Evolutionary conservation across 2,113 vertebrate species (phyloP), one percentile per base, ranked within the genome.

Genomic region (Elgaria multicarinata): DNA sequence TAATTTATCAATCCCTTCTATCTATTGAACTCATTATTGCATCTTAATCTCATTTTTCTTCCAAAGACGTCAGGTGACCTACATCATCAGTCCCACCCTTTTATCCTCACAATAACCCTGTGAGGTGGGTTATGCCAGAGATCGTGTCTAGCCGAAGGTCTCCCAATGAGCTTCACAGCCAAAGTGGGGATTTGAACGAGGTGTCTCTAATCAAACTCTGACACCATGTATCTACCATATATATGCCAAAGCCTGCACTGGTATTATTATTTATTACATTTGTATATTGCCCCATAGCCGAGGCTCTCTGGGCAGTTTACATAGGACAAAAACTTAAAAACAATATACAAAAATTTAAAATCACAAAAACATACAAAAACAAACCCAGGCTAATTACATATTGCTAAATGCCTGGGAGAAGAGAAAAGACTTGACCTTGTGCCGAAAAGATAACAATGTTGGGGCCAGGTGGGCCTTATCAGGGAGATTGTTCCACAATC

Each of bases 1-100:
- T 87, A 90, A 62, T 42, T 76, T 44, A 79, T 86, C 82, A 76
- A 90, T 76, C 85, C 87, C 80, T 80, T 24, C 46, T 46, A 24
- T 24, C 24, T 75, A 79, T 12, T 62, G 18, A 62, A 20, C 31
- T 78, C 42, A 31, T 46, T 46, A 77, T 77, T 50, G 44, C 12
- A 16, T 77, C 31, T 50, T 78, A 50, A 78, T 78, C 42, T 39
- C 24, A 28, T 24, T 39, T 72, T 36, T 20, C 71, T 16, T 72
- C n/a, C n/a, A 36, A 72, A n/a, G 5, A 72, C 33, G 16, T 72
- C 16, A 72, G 71, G n/a, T 36, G n/a, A 14, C n/a, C n/a, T 72
- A 6, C 13, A 72, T 36, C 18, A n/a, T 6, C 71, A 72, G 33
- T 28, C n/a, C 33, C 33, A 72, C 33, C 9, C 42, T 76, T 76